Base-by-base conservation (phyloP, 2,888 invertebrate genomes). In the Abscondita cerata region DNA sequence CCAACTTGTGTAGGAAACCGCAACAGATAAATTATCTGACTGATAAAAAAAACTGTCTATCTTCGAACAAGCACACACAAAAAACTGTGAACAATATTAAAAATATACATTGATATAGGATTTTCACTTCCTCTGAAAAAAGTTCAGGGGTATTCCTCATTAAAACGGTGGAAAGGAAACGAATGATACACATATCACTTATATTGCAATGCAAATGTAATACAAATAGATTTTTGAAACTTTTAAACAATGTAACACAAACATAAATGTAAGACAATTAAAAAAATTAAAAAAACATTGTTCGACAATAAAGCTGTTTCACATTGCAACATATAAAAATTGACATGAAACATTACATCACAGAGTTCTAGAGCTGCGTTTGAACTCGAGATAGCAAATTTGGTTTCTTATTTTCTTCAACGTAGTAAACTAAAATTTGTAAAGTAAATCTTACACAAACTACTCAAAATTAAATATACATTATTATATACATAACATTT, bases 301-400 rank as follows among this genome's bases (percentile, higher is more conserved):
- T 48, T 51, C 52, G 8, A 40, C 46, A 51, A 31, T 48, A 55
- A 60, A 55, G 53, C 15, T 51, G 16, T 50, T 55, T 55, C 15
- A 63, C 55, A 63, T 63, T 63, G 63, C 63, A 56, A 63, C 52
- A 51, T 54, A 52, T 19, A 54, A 60, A 60, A 60, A 59, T 47
- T 57, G 40, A 47, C 53, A 59, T 64, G 62, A 68, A 68, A 64
- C 58, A 64, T 67, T 64, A 68, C 64, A 68, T 66, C 66, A 66
- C 68, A 68, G 68, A 64, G 64, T 66, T 67, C 61, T 59, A 64
- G 62, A 66, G 59, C 62, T 66, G 63, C 62, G 55, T 54, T 57
- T 62, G 59, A 55, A 48, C 54, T 60, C 59, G 58, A 62, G 50
- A 60, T 57, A 64, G 50, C 47, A 55, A 48, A 34, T 50, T 46